phyloP scores from a whole-genome alignment of 37 sponge, comb jelly and placozoan genomes.

The Theonella swinhoei region DNA sequence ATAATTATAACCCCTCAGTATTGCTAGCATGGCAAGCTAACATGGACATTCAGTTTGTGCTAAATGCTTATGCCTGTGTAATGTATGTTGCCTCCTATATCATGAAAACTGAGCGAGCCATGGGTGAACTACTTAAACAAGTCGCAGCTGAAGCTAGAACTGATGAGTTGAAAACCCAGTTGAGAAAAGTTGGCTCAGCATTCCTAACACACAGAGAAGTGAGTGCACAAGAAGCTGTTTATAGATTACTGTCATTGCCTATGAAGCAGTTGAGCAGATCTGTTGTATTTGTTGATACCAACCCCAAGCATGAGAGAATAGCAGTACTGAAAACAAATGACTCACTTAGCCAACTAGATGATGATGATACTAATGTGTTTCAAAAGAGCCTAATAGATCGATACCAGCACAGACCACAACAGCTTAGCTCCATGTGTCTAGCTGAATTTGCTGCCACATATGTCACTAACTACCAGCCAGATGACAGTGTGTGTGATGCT shows the following conservation, averaged over 20 bases:
- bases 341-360: not conserved
- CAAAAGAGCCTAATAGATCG: conserved; percentile 17
- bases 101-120: conserved; percentile 25
- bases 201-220: conserved; percentile 10
- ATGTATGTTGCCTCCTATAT: conserved; percentile 25
- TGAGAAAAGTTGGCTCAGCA: not conserved
- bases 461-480: not conserved
- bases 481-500: not conserved
- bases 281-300: conserved; percentile 24
- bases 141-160: not conserved
- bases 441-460: conserved; percentile 36
- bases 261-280: conserved; percentile 15
- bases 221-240: conserved; percentile 19
- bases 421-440: conserved; percentile 17
- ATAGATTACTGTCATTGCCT: conserved; percentile 14
- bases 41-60: conserved; percentile 44
- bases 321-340: conserved; percentile 10
- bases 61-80: conserved; percentile 38
- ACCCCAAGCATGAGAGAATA: not conserved
- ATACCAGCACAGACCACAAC: conserved; percentile 38
- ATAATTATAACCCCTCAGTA: conserved; percentile 19
- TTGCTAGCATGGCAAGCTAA: conserved; percentile 31
- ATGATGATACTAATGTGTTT: conserved; percentile 27
- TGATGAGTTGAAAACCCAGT: not conserved
- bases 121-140: conserved; percentile 20